phyloP scores from a whole-genome alignment of 2,113 vertebrate genomes.

The Varanus salvator region DNA sequence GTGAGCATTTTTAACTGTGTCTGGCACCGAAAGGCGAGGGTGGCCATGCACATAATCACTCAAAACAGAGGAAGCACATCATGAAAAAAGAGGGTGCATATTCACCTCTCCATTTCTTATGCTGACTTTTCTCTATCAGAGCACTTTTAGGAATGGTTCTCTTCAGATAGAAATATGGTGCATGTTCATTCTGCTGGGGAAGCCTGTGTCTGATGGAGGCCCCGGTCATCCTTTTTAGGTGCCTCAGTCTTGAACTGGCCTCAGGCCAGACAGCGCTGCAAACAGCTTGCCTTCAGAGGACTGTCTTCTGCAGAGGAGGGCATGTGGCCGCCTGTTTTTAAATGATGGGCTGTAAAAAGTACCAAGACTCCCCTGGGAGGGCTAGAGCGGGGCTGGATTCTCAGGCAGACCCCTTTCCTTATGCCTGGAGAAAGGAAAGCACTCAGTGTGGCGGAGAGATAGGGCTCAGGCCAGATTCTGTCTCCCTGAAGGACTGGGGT shows the following conservation, averaged over 20 bases:
- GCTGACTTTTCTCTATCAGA: not conserved
- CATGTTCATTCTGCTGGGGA: too few relatives aligned
- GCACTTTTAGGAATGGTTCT: not conserved
- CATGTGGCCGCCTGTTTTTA: not conserved
- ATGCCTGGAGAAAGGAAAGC: too few relatives aligned
- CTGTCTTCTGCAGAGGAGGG: too few relatives aligned
- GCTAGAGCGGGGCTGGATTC: not conserved
- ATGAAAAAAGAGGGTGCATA: not conserved
- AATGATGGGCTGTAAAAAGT: not conserved
- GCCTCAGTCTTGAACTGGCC: too few relatives aligned
- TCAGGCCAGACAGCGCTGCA: too few relatives aligned
- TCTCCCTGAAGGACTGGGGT: too few relatives aligned
- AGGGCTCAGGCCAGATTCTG: too few relatives aligned
- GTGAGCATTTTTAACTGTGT: not conserved
- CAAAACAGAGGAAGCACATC: too few relatives aligned
- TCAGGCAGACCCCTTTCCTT: not conserved
- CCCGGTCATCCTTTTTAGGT: too few relatives aligned
- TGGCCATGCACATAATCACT: too few relatives aligned
- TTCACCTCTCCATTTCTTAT: not conserved
- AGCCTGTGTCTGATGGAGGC: not conserved
- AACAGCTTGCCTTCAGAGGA: too few relatives aligned
- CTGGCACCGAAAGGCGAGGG: not conserved
- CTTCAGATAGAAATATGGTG: too few relatives aligned
- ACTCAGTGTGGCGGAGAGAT: not conserved
- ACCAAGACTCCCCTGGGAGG: not conserved